phyloP scores from a whole-genome alignment of 2,113 vertebrate genomes.

The Rhipidura dahli region DNA sequence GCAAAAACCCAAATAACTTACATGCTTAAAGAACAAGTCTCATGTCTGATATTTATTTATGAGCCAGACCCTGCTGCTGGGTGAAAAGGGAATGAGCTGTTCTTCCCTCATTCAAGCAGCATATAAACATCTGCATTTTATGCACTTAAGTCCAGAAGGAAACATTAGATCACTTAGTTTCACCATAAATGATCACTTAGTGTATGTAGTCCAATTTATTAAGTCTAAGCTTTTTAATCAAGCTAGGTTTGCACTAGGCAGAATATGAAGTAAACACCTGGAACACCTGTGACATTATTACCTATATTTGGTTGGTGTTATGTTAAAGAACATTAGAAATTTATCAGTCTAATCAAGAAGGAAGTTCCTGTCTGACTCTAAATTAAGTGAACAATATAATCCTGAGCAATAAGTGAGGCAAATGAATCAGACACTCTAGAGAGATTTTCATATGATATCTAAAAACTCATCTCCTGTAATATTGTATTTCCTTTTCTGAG shows the following conservation, averaged over 20 bases:
- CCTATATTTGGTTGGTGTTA: not conserved
- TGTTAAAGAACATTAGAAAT: not conserved
- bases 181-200: not conserved
- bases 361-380: not conserved
- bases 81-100: not conserved
- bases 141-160: not conserved
- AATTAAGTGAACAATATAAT: not conserved
- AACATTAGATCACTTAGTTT: not conserved
- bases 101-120: not conserved
- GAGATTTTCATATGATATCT: not conserved
- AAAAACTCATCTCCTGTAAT: not conserved
- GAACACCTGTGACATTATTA: not conserved
- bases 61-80: not conserved
- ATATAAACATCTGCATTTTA: not conserved
- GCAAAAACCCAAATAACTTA: not conserved
- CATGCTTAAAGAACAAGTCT: not conserved
- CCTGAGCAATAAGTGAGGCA: not conserved
- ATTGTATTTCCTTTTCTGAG: not conserved
- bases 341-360: not conserved
- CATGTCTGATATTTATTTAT: not conserved
- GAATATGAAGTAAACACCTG: not conserved
- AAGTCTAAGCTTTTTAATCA: not conserved
- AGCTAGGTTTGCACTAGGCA: not conserved
- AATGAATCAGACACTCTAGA: not conserved
- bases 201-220: not conserved